Percentiles rank a stretch among this genome's conserved stretches.
phyloP scores from a whole-genome alignment of 2,113 vertebrate species.

The Ptyas mucosa region DNA sequence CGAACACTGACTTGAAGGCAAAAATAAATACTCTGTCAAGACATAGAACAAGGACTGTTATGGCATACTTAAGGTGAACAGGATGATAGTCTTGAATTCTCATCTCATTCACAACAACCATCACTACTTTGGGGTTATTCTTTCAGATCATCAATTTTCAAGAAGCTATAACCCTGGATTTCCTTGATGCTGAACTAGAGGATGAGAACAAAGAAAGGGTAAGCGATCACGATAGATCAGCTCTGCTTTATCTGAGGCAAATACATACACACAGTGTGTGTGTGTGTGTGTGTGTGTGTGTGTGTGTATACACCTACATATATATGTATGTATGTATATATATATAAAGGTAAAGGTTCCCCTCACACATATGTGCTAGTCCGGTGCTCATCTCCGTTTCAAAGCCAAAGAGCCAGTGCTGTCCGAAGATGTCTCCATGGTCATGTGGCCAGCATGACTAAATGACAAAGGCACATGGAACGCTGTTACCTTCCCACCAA shows the following conservation, averaged over 20 bases:
- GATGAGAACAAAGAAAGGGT: conserved; percentile 94
- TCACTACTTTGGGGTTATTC: conserved; percentile 19
- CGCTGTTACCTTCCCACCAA: too few relatives aligned
- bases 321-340: too few relatives aligned
- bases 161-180: conserved; percentile 93
- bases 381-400: too few relatives aligned
- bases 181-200: conserved; percentile 93
- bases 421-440: too few relatives aligned
- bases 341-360: too few relatives aligned
- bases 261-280: background rate
- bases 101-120: background rate
- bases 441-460: too few relatives aligned
- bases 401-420: too few relatives aligned
- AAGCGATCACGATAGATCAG: conserved; percentile 7
- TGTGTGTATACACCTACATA: too few relatives aligned
- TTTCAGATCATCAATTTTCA: conserved; percentile 91
- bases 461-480: too few relatives aligned
- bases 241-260: background rate
- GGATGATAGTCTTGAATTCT: background rate
- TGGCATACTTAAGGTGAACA: background rate
- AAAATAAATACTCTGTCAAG: background rate
- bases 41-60: background rate
- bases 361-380: too few relatives aligned
- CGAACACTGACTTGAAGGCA: background rate
- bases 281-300: too few relatives aligned